Conservation (phyloP, 2,888 invertebrate species). For the Mythimna loreyi region DNA sequence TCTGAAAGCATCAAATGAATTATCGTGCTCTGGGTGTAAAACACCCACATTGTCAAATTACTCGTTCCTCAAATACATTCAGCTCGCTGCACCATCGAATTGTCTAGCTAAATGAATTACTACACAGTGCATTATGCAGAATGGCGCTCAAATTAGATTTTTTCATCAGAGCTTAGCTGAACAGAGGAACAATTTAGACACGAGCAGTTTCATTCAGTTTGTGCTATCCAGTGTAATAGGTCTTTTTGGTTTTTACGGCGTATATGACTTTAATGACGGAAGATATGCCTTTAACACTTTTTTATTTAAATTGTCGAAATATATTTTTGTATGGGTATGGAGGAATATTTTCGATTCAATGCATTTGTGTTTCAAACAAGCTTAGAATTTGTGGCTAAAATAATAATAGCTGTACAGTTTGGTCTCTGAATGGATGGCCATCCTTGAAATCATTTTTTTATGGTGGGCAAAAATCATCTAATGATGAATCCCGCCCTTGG, state of each 20-base stretch:
- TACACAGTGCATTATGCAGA: conserved; percentile 5
- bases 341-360: not conserved
- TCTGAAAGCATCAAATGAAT: too few relatives aligned
- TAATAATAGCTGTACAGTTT: too few relatives aligned
- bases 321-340: not conserved
- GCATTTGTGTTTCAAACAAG: too few relatives aligned
- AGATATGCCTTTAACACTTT: not conserved
- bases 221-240: conserved; percentile 9
- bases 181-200: conserved; percentile 11
- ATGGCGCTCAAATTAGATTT: conserved; percentile 36
- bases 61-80: conserved; percentile 6
- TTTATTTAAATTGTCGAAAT: not conserved
- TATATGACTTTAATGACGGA: not conserved
- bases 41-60: not conserved
- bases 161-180: conserved; percentile 1
- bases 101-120: conserved; percentile 7
- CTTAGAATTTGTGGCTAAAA: too few relatives aligned
- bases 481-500: too few relatives aligned
- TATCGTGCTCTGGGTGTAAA: too few relatives aligned
- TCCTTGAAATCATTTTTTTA: too few relatives aligned
- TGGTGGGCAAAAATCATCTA: too few relatives aligned
- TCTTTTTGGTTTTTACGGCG: not conserved
- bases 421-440: too few relatives aligned
- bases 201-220: conserved; percentile 27
- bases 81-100: conserved; percentile 16